Conservation (phyloP, 2,888 invertebrate genomes). For the Agrochola lota region DNA sequence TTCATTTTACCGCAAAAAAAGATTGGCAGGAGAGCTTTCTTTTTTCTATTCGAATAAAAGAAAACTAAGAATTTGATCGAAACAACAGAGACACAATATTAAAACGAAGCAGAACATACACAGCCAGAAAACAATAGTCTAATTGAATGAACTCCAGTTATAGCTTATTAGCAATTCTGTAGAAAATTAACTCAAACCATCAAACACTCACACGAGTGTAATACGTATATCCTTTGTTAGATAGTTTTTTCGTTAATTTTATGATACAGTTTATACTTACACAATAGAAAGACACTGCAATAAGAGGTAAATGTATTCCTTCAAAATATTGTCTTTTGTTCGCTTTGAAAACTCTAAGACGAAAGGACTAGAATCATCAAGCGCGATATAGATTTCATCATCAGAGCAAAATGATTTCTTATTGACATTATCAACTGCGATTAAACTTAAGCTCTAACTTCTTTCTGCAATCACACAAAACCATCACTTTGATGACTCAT, state of each 20-base stretch:
- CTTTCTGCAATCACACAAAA: not conserved
- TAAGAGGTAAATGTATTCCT: not conserved
- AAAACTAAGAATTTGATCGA: not conserved
- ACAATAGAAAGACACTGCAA: not conserved
- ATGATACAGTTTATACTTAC: not conserved
- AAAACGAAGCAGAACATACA: not conserved
- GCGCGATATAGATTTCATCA: not conserved
- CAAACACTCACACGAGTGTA: not conserved
- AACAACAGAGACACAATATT: not conserved
- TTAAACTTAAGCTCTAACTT: too few relatives aligned
- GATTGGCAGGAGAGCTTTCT: too few relatives aligned
- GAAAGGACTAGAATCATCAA: not conserved
- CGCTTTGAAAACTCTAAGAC: not conserved
- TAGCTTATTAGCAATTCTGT: not conserved
- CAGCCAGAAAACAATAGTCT: not conserved
- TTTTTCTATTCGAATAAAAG: not conserved
- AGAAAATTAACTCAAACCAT: not conserved
- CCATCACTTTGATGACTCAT: not conserved
- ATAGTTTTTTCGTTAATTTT: not conserved
- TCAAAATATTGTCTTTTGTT: not conserved
- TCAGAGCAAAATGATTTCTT: not conserved
- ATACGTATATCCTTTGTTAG: not conserved
- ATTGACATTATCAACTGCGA: not conserved
- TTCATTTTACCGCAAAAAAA: not conserved
- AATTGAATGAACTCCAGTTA: not conserved